These are phyloP conservation scores for Rhagophthalmus giganteus DNA, from an alignment of 2,888 invertebrate genomes.

Conservation along the genomic window DNA sequence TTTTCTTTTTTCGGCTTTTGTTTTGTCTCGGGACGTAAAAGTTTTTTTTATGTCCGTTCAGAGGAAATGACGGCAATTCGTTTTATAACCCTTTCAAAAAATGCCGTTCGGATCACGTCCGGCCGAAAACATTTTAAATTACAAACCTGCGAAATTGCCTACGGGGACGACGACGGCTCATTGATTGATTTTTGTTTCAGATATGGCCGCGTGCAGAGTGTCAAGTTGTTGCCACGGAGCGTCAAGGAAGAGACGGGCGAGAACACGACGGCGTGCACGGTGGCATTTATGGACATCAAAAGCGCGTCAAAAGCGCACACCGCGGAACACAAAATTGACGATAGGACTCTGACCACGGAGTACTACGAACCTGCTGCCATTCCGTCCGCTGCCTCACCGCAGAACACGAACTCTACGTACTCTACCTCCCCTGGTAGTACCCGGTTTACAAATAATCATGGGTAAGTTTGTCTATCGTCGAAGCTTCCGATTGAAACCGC, in stretches of 20 bases:
- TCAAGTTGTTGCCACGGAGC: slow-evolving; percentile 80
- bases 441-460: slow-evolving; percentile 59
- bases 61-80: slow-evolving; percentile 15
- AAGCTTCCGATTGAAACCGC: background rate
- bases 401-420: slow-evolving; percentile 59
- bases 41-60: slow-evolving; percentile 21
- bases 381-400: slow-evolving; percentile 60
- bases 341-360: slow-evolving; percentile 83
- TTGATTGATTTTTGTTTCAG: slow-evolving; percentile 59
- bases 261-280: slow-evolving; percentile 79
- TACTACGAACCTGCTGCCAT: slow-evolving; percentile 87
- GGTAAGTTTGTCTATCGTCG: slow-evolving; percentile 51
- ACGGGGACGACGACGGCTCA: no score
- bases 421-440: slow-evolving; percentile 63
- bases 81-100: slow-evolving; percentile 17
- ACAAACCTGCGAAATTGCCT: background rate
- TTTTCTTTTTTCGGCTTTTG: no score
- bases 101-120: slow-evolving; percentile 8
- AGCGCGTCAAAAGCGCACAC: slow-evolving; percentile 91
- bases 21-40: slow-evolving; percentile 3
- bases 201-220: slow-evolving; percentile 97
- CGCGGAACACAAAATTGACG: slow-evolving; percentile 86
- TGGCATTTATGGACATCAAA: slow-evolving; percentile 96
- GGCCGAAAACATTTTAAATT: background rate
- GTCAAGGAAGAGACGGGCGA: slow-evolving; percentile 60